Conservation (phyloP, 2,797 vertebrate genomes). For the Pempheris klunzingeri region DNA sequence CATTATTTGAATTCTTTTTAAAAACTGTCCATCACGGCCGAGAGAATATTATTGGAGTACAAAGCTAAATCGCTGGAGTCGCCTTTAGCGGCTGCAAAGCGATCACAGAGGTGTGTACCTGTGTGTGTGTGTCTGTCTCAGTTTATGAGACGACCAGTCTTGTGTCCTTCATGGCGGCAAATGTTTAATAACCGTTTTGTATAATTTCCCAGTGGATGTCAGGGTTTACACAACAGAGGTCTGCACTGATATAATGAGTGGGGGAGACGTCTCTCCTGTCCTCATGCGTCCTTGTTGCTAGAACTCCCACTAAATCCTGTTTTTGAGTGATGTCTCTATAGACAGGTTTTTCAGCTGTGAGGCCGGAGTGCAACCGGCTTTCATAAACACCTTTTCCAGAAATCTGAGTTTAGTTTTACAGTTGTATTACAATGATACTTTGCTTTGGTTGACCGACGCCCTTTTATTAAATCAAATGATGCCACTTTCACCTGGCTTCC, state of each 20-base stretch:
- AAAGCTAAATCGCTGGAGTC: not conserved
- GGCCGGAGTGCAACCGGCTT: not conserved
- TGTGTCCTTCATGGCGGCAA: constrained; percentile 11
- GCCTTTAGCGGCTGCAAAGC: too few species aligned
- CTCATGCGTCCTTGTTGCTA: not conserved
- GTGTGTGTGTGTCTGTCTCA: constrained; percentile 3
- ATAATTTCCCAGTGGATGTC: constrained; percentile 23
- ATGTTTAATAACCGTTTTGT: constrained; percentile 39
- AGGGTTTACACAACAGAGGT: constrained; percentile 5
- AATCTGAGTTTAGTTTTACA: too few species aligned
- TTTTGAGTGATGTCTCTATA: not conserved
- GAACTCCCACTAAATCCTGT: not conserved
- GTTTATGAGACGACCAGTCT: not conserved
- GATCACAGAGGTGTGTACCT: not conserved
- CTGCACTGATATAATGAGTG: constrained; percentile 2
- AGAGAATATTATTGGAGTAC: not conserved
- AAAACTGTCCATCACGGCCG: not conserved
- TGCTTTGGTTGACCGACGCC: not conserved
- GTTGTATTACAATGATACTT: not conserved
- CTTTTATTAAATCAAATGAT: not conserved
- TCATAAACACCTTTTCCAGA: not conserved
- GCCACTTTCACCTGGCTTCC: not conserved
- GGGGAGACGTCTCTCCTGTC: not conserved
- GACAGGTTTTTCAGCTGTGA: not conserved
- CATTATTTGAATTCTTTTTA: not conserved